Conservation (phyloP, 2,888 invertebrate genomes). For the Erebia aethiops region DNA sequence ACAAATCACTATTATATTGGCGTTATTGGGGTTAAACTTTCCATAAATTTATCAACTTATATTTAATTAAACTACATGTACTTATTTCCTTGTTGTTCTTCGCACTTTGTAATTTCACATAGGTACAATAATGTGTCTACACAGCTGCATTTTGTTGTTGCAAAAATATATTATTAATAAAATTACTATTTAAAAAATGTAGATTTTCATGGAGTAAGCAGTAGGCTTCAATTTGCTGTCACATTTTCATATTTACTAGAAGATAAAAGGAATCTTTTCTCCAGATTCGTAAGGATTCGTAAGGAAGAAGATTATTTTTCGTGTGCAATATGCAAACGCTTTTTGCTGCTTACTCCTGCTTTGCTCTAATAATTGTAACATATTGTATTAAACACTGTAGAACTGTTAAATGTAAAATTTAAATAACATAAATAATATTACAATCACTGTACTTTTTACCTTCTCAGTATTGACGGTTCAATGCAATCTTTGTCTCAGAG, state of each 20-base stretch:
- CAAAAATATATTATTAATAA: slow-evolving; percentile 55
- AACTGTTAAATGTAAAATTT: slow-evolving; percentile 68
- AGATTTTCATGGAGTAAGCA: slow-evolving; percentile 77
- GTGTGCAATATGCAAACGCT: slow-evolving; percentile 25
- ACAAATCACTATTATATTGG: not conserved
- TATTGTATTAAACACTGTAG: slow-evolving; percentile 73
- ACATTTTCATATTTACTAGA: not conserved
- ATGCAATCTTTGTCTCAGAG: slow-evolving; percentile 81
- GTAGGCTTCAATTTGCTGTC: slow-evolving; percentile 44
- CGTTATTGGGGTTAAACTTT: slow-evolving; percentile 10
- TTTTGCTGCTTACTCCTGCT: slow-evolving; percentile 72
- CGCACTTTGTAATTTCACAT: slow-evolving; percentile 73
- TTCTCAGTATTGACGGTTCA: slow-evolving; percentile 76
- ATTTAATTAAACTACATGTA: slow-evolving; percentile 29
- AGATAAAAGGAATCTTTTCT: not conserved
- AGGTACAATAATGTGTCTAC: slow-evolving; percentile 66
- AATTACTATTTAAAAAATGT: slow-evolving; percentile 60
- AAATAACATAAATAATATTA: slow-evolving; percentile 65
- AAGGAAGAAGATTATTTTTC: not conserved
- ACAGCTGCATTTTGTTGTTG: slow-evolving; percentile 74
- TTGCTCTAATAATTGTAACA: slow-evolving; percentile 72
- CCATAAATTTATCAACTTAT: slow-evolving; percentile 16
- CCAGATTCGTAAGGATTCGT: not conserved
- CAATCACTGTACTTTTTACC: slow-evolving; percentile 66
- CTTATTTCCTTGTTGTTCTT: slow-evolving; percentile 51